Conservation (phyloP, 2,888 invertebrate genomes). For the Acronicta alni region DNA sequence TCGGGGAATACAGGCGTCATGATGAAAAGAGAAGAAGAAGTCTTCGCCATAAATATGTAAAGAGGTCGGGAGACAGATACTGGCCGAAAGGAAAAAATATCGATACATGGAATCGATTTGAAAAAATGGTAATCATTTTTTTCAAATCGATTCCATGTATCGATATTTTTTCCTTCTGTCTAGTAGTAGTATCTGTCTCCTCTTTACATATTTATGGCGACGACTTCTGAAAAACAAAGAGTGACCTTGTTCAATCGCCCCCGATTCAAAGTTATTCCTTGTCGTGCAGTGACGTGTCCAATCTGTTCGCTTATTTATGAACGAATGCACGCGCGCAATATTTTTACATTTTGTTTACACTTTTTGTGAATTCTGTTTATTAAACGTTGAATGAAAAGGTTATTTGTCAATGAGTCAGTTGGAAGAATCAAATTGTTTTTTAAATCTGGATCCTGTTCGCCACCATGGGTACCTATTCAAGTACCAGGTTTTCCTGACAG, state of each 20-base stretch:
- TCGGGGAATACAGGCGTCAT: no score
- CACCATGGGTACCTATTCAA: no score
- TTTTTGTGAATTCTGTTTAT: constrained; percentile 3
- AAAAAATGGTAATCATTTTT: no score
- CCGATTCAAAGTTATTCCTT: constrained; percentile 18
- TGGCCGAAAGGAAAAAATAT: no score
- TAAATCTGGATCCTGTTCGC: no score
- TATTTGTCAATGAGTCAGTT: constrained; percentile 1
- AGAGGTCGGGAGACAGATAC: no score
- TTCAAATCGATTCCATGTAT: no score
- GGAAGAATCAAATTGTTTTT: neutral
- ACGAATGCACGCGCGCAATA: neutral
- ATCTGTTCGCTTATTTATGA: constrained; percentile 13
- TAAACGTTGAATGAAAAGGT: constrained; percentile 14
- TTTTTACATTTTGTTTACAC: constrained; percentile 14
- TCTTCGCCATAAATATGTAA: no score
- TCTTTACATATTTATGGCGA: constrained; percentile 3
- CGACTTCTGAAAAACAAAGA: constrained; percentile 10
- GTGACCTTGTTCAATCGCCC: constrained; percentile 14
- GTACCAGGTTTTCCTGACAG: no score
- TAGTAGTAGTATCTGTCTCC: constrained; percentile 6
- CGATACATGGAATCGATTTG: no score
- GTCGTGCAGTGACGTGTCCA: constrained; percentile 7
- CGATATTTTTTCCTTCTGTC: neutral
- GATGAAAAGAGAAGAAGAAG: no score